These are phyloP conservation scores for Lates calcarifer DNA, from an alignment of 2,113 vertebrate species.

Conservation along the genomic window DNA sequence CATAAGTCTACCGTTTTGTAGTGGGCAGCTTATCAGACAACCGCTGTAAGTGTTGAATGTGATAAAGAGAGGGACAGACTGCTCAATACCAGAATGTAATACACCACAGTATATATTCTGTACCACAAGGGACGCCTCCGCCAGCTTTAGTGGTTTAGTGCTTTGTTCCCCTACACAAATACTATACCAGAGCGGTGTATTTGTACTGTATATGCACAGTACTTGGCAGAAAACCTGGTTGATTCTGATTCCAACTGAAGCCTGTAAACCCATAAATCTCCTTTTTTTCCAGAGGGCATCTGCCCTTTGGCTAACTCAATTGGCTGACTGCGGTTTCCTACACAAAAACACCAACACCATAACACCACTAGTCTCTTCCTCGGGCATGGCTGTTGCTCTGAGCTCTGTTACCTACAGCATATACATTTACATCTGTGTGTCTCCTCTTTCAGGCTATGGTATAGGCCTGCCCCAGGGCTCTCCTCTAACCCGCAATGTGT, in stretches of 20 bases:
- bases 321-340: constrained; percentile 15
- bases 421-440: constrained; percentile 29
- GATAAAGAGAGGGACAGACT: not conserved
- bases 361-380: not conserved
- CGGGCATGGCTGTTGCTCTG: not conserved
- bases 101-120: not conserved
- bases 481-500: constrained; percentile 93
- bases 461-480: constrained; percentile 96
- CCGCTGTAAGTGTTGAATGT: not conserved
- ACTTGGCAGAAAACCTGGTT: constrained; percentile 16
- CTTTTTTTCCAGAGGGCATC: constrained; percentile 57
- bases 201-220: constrained; percentile 5
- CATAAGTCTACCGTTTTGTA: not conserved
- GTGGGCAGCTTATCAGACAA: constrained; percentile 6
- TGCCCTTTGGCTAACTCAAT: constrained; percentile 60
- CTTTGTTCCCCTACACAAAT: constrained; percentile 33
- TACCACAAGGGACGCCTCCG: not conserved
- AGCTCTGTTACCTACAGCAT: constrained; percentile 10
- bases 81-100: constrained; percentile 25
- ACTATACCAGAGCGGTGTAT: not conserved
- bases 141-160: not conserved
- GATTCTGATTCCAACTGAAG: constrained; percentile 45
- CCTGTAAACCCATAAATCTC: constrained; percentile 45
- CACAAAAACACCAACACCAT: not conserved
- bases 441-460: constrained; percentile 88